Evolutionary conservation across 1,140 invertebrate genomes (phyloP), one percentile per base, ranked within the genome.

Genomic region (Drosophila miranda): DNA sequence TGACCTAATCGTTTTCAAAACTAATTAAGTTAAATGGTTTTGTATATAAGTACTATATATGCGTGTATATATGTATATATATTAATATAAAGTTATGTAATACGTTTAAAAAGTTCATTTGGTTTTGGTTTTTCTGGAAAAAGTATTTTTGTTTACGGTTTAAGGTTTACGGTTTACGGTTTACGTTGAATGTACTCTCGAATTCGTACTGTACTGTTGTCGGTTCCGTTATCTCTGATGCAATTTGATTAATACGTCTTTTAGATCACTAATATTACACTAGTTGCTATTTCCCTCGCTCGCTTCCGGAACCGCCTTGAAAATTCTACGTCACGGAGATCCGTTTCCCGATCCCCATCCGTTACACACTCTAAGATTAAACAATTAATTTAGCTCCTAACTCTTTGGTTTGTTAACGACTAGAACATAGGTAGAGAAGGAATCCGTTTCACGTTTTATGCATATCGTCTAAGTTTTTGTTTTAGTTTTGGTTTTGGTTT

Each of bases 201-300:
- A 4, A 26, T 26, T 26, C 23, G 26, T 34, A 30, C 38, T 13
- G 28, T 52, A 34, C 19, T 23, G 16, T 44, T 42, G 28, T 44
- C n/a, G 69, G 69, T 42, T 73, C 66, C 66, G 66, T 69, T 56
- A 69, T 61, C 78, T 62, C 62, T 67, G 43, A 51, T 83, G 77
- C 71, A 75, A 84, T 83, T 86, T 83, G 80, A 83, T 83, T 84
- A 83, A 84, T 83, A 83, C 80, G 67, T 84, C 80, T 84, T 81
- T 83, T 83, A 74, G 34, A 75, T 59, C 60, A 71, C 80, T 84
- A 84, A 67, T 83, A 83, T 84, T 79, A 84, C 80, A 83, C 75
- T 84, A 62, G 69, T 76, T 75, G 80, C 80, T 79, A 73, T 84
- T 83, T 83, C 72, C 69, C 75, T 84, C 72, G 75, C 78, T 53